Conservation (phyloP, 2,113 vertebrate species). For the Micronycteris hirsuta region DNA sequence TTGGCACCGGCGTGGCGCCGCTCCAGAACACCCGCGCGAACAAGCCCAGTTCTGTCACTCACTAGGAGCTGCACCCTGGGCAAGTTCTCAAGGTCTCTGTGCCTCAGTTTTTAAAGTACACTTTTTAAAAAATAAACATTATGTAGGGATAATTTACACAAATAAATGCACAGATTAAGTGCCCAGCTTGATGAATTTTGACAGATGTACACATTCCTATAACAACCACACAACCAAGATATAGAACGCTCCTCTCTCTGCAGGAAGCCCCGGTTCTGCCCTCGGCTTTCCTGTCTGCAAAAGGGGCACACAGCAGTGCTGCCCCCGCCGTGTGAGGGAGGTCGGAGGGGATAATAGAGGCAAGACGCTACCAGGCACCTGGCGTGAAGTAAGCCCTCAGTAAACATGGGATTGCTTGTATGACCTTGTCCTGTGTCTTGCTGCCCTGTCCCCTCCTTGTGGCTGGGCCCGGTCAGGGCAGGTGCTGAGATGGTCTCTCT, state of each 20-base stretch:
- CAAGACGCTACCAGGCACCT: neutral
- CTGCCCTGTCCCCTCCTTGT: neutral
- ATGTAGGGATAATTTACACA: neutral
- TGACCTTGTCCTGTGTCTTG: fast-evolving
- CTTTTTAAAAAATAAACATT: neutral
- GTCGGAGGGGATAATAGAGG: neutral
- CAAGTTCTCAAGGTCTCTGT: neutral
- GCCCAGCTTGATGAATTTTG: neutral
- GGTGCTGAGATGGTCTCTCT: neutral
- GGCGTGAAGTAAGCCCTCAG: fast-evolving
- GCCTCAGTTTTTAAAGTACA: neutral
- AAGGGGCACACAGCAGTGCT: neutral
- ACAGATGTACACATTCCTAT: fast-evolving
- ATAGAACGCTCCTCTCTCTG: neutral
- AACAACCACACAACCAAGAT: neutral
- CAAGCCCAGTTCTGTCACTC: neutral
- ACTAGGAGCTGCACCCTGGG: neutral
- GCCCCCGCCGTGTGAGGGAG: neutral
- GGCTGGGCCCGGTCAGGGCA: neutral
- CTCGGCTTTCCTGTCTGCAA: neutral
- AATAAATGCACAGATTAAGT: neutral
- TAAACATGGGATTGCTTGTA: neutral
- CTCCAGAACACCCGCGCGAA: neutral
- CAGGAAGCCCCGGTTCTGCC: neutral
- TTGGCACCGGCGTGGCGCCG: fast-evolving